Conservation (phyloP, 2,888 invertebrate genomes). For the Lamellibrachia columna region DNA sequence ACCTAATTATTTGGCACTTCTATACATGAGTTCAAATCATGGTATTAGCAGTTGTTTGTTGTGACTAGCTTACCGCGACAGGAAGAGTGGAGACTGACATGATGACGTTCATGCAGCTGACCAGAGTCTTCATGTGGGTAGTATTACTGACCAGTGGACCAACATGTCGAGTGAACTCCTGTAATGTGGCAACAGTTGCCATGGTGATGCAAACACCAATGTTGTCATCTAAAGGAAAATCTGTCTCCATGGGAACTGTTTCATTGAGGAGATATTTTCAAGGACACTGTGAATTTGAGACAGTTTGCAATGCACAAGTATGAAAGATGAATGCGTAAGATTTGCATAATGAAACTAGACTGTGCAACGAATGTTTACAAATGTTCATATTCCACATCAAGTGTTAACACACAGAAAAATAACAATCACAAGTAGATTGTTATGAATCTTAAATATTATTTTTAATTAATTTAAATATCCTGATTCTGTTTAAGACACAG, state of each 20-base stretch:
- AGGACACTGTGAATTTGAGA: not conserved
- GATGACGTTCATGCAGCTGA: conserved; percentile 57
- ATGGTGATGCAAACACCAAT: not conserved
- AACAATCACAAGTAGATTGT: too few relatives aligned
- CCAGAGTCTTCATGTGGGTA: conserved; percentile 61
- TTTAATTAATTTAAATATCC: too few relatives aligned
- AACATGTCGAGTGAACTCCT: conserved; percentile 19
- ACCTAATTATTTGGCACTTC: too few relatives aligned
- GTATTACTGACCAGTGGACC: conserved; percentile 54
- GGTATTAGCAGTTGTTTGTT: too few relatives aligned
- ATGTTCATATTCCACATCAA: not conserved
- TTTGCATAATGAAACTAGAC: not conserved
- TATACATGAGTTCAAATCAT: too few relatives aligned
- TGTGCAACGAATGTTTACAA: not conserved
- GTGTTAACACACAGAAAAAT: not conserved
- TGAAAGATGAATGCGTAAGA: too few relatives aligned
- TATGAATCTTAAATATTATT: too few relatives aligned
- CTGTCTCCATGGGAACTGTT: not conserved
- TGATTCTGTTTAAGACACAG: too few relatives aligned
- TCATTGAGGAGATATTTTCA: not conserved
- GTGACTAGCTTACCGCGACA: conserved; percentile 40
- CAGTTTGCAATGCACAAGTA: too few relatives aligned
- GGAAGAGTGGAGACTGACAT: conserved; percentile 61
- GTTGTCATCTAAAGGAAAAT: not conserved
- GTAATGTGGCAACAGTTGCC: not conserved